Base-by-base conservation (phyloP, 2,797 vertebrate genomes). In the Halcyon leucocephala region DNA sequence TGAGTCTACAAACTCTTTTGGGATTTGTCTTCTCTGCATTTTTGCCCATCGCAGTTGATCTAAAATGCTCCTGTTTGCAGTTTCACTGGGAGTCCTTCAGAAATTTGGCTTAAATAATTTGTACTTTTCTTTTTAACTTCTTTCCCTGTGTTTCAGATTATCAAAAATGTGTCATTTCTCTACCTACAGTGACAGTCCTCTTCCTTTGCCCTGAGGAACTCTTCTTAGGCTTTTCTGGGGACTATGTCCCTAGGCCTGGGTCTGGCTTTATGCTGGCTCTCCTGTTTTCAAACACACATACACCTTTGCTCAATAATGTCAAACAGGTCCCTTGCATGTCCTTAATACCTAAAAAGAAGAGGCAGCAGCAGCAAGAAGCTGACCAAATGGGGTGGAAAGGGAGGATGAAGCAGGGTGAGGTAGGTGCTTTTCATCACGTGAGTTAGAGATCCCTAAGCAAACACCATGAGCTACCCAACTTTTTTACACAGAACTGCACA, bases 171-270 rank as follows among this genome's bases (percentile, higher is more conserved):
- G 6, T 3, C 1, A 5, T 64, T 95, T 81, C 22, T 60, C 60
- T 49, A 7, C 12, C 37, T 66, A 62, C 8, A 73, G 46, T 18
- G 51, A 7, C 9, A 89, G 14, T 6, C 9, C 8, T 80, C 14
- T 64, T 74, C 84, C 37, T 76, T 74, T 48, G 80, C 14, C 18
- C 10, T 46, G 25, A 78, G 18, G 14, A 71, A 64, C 18, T 73
- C 14, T 72, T 16, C 33, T 22, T 20, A 25, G 57, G 14, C 6
- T 90, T 78, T 87, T 49, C 49, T 62, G 10, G 26, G 51, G 24
- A 44, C 21, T 37, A 7, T 1, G 5, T 31, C 3, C 9, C 33
- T 18, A 20, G 14, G 3, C 10, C 8, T 33, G 8, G 18, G 3
- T 70, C 48, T 77, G 12, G 26, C 20, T 87, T 95, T 48, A 25